These are phyloP conservation scores for Epirrhoe alternata DNA, from an alignment of 2,888 invertebrate species.

Conservation along the genomic window DNA sequence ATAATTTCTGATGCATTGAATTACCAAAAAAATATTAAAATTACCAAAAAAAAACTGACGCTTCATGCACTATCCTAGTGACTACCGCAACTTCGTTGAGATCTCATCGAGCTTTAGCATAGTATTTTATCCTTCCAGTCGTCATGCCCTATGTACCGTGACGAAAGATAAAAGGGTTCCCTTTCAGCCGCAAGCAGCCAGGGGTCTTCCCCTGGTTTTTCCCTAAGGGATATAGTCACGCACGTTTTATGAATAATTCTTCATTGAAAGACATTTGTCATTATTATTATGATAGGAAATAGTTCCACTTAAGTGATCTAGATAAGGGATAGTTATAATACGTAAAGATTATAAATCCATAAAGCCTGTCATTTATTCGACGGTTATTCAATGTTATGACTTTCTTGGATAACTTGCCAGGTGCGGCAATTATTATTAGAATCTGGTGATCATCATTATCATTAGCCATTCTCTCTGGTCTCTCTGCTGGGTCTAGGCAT, in stretches of 20 bases:
- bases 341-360: neutral
- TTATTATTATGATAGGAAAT: slow-evolving; percentile 1
- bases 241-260: slow-evolving; percentile 12
- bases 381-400: neutral
- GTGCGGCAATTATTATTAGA: neutral
- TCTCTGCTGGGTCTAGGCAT: no score
- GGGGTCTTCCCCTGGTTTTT: slow-evolving; percentile 4
- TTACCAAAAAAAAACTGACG: no score
- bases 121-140: neutral
- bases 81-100: no score
- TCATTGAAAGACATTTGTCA: slow-evolving; percentile 14
- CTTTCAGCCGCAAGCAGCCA: neutral
- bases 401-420: neutral
- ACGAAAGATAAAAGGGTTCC: slow-evolving; percentile 5
- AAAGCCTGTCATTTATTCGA: neutral
- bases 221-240: slow-evolving; percentile 18
- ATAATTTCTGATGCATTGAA: no score
- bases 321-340: neutral
- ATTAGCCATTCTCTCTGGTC: no score
- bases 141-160: slow-evolving; percentile 6
- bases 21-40: no score
- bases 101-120: neutral
- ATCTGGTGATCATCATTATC: no score
- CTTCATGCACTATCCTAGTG: no score
- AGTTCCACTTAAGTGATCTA: slow-evolving; percentile 14